These are phyloP conservation scores for Ochropacha duplaris DNA, from an alignment of 2,888 invertebrate genomes.

Conservation along the genomic window DNA sequence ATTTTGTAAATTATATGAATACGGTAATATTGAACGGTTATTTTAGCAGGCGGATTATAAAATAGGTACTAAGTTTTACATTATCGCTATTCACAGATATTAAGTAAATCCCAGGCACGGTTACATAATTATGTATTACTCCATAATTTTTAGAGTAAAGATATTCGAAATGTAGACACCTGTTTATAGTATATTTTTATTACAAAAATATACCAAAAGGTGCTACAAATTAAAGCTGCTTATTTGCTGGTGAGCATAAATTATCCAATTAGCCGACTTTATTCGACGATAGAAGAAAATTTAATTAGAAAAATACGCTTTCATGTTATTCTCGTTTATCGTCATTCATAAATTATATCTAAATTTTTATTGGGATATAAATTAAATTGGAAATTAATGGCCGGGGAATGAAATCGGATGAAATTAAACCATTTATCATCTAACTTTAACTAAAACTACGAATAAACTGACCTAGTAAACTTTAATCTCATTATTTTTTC, in stretches of 20 bases:
- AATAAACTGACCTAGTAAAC: neutral
- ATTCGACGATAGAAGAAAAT: neutral
- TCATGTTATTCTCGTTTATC: neutral
- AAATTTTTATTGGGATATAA: neutral
- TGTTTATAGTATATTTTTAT: neutral
- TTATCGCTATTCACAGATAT: too few species aligned
- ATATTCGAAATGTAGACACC: neutral
- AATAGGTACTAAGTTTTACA: too few species aligned
- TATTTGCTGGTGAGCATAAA: constrained; percentile 17
- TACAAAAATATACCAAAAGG: neutral
- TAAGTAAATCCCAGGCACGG: too few species aligned
- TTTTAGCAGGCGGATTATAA: neutral
- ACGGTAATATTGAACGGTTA: neutral
- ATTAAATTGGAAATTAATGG: neutral
- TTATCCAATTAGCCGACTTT: constrained; percentile 21
- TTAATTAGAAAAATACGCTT: constrained; percentile 1
- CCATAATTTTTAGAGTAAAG: too few species aligned
- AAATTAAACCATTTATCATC: neutral
- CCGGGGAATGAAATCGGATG: neutral
- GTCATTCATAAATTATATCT: neutral
- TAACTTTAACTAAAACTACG: neutral
- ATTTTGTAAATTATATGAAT: neutral
- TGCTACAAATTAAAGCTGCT: neutral
- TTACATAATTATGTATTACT: too few species aligned
- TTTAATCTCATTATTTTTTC: neutral